Conservation (phyloP, 2,888 invertebrate genomes). For the Agonopterix arenella region DNA sequence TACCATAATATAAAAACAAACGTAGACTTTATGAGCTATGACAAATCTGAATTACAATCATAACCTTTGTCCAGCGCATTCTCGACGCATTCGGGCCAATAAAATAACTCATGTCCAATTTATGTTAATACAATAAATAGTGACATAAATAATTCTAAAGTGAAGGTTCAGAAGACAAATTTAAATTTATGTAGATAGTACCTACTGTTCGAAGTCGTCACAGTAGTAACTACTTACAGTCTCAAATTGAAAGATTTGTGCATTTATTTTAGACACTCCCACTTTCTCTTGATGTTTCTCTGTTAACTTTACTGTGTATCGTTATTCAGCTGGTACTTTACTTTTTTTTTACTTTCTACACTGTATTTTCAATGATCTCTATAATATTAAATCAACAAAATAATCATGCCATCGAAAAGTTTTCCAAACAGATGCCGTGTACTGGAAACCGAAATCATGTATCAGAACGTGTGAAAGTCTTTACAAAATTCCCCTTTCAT, state of each 20-base stretch:
- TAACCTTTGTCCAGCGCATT: slow-evolving; percentile 65
- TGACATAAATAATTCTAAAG: slow-evolving; percentile 65
- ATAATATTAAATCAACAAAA: not conserved
- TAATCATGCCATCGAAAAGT: not conserved
- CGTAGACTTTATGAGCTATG: slow-evolving; percentile 65
- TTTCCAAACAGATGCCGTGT: slow-evolving; percentile 1
- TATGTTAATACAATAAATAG: slow-evolving; percentile 77
- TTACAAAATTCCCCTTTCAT: slow-evolving; percentile 2
- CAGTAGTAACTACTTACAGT: slow-evolving; percentile 30
- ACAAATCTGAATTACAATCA: slow-evolving; percentile 69
- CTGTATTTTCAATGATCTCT: not conserved
- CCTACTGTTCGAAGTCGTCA: slow-evolving; percentile 38
- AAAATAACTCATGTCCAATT: slow-evolving; percentile 77
- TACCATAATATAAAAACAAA: slow-evolving; percentile 42
- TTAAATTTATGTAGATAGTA: slow-evolving; percentile 61
- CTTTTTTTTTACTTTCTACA: no score
- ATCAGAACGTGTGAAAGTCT: slow-evolving; percentile 9
- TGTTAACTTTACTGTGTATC: no score
- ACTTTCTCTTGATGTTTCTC: no score
- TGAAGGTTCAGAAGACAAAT: slow-evolving; percentile 59
- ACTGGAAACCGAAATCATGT: not conserved
- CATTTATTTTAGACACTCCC: no score
- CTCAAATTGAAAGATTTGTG: slow-evolving; percentile 53
- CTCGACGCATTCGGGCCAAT: slow-evolving; percentile 63
- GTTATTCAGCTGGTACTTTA: no score